Evolutionary conservation across 2,888 invertebrate species (phyloP).

Genomic region (Priocnemis perturbator): DNA sequence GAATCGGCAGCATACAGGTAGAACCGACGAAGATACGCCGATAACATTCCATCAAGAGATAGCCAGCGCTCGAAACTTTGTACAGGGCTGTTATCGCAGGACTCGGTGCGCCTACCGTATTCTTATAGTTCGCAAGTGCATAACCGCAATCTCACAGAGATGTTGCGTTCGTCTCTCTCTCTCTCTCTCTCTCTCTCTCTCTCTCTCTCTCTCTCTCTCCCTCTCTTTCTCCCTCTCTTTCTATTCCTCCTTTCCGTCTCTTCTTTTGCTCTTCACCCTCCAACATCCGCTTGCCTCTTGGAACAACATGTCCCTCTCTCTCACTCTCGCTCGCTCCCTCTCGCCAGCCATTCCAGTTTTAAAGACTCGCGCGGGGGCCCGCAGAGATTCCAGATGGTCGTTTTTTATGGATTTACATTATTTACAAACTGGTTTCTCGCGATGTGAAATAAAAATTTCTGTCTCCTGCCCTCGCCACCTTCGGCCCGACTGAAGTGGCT

Average conservation of each 20-base stretch:
- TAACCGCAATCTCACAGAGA: not conserved
- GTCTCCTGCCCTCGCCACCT: constrained; percentile 54
- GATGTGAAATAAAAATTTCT: constrained; percentile 64
- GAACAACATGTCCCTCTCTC: constrained; percentile 25
- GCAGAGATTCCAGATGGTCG: constrained; percentile 44
- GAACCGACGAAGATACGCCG: no score
- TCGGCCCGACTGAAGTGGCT: constrained; percentile 26
- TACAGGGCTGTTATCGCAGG: no score
- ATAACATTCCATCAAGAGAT: no score
- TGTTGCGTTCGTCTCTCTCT: constrained; percentile 28
- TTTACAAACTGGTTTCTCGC: constrained; percentile 69
- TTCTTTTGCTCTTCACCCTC: not conserved
- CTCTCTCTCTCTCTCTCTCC: not conserved
- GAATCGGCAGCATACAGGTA: no score
- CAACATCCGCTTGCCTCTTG: constrained; percentile 6
- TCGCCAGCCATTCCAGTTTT: constrained; percentile 54
- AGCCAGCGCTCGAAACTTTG: no score
- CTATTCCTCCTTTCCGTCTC: constrained; percentile 32
- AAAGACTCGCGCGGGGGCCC: constrained; percentile 50
- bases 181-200: constrained; percentile 31
- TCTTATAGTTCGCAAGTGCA: not conserved
- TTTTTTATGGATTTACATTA: constrained; percentile 67
- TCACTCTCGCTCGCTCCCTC: not conserved
- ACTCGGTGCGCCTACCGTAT: not conserved
- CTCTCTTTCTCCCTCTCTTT: constrained; percentile 22